A percentile compares a stretch with the other conserved stretches of the same genome.
Conservation (phyloP, 2,113 vertebrate species). For the Nannospalax galili region DNA sequence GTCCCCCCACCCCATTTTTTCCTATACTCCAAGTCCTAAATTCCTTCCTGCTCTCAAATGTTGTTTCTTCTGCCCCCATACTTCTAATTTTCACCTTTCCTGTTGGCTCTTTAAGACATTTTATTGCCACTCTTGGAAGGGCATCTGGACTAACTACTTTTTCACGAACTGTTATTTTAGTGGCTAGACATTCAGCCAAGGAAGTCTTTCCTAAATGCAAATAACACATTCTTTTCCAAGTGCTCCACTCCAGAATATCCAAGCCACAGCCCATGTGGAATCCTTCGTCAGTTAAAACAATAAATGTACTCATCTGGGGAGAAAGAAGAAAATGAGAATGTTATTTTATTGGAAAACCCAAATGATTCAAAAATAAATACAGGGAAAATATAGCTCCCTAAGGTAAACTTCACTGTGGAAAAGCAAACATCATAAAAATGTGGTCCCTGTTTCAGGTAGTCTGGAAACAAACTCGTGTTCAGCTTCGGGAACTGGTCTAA, state of each 20-base stretch:
- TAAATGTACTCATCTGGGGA: constrained; percentile 63
- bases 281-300: constrained; percentile 70
- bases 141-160: not conserved
- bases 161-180: constrained; percentile 55
- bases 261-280: constrained; percentile 39
- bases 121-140: constrained; percentile 37
- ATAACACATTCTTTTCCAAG: constrained; percentile 45
- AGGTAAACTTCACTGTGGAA: constrained; percentile 65
- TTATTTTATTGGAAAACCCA: constrained; percentile 78
- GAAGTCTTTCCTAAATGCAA: constrained; percentile 61
- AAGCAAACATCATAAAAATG: constrained; percentile 73
- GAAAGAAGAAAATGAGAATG: constrained; percentile 66
- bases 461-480: constrained; percentile 60
- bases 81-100: not conserved
- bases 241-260: not conserved
- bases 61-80: not conserved
- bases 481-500: not conserved
- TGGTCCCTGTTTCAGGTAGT: constrained; percentile 70
- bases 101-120: constrained; percentile 30
- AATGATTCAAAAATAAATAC: constrained; percentile 81
- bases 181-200: constrained; percentile 47
- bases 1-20: not conserved
- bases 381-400: constrained; percentile 69
- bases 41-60: constrained; percentile 14
- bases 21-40: not conserved